These are phyloP conservation scores for Ylistrum balloti DNA, from an alignment of 1,140 invertebrate species.

Conservation along the genomic window DNA sequence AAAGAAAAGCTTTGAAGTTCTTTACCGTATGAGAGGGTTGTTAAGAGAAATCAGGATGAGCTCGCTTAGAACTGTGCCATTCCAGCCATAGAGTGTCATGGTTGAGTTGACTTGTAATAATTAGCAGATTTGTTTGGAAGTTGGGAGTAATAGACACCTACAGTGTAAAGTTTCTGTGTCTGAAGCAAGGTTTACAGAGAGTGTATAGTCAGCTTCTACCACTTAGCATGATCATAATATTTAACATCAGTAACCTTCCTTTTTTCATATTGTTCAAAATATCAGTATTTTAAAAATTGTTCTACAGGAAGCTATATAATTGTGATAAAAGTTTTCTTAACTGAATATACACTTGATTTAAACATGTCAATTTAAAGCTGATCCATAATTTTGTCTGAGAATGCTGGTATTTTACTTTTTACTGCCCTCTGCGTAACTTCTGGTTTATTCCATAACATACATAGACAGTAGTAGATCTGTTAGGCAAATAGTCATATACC, in stretches of 20 bases:
- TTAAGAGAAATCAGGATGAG: background rate
- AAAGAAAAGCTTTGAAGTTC: too few relatives aligned
- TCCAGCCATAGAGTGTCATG: background rate
- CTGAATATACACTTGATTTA: background rate
- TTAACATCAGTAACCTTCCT: too few relatives aligned
- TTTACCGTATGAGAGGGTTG: too few relatives aligned
- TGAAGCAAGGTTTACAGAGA: background rate
- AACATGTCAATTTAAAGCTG: background rate
- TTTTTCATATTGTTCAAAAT: too few relatives aligned
- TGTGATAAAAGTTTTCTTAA: background rate
- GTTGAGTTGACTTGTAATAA: background rate
- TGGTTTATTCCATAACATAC: background rate
- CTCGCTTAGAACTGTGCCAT: background rate
- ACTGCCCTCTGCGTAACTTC: constrained; percentile 12
- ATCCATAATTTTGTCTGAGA: background rate
- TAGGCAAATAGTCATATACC: background rate
- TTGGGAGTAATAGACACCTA: background rate
- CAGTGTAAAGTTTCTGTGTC: background rate
- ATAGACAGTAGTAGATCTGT: background rate
- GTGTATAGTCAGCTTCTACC: background rate
- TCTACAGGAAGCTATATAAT: too few relatives aligned
- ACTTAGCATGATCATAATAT: too few relatives aligned
- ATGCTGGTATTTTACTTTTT: constrained; percentile 5
- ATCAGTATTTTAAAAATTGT: too few relatives aligned
- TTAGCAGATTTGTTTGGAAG: background rate